These are phyloP conservation scores for Xerus rutilus DNA, from an alignment of 2,797 vertebrate species.

Conservation along the genomic window DNA sequence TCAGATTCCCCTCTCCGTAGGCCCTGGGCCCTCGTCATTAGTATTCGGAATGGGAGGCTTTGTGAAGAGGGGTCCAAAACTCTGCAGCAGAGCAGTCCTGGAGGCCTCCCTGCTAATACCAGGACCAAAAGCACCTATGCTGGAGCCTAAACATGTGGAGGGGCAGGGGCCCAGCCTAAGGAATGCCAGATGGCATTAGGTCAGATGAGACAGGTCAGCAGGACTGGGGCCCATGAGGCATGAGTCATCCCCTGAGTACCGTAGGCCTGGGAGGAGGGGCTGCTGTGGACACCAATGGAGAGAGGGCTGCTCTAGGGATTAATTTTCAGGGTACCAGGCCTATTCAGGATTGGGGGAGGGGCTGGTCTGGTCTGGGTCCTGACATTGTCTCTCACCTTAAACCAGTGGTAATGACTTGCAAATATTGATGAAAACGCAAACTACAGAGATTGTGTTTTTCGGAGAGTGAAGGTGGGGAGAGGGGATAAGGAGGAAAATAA, in stretches of 20 bases:
- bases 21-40: background rate
- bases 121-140: background rate
- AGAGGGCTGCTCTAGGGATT: background rate
- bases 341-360: background rate
- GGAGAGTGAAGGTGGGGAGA: constrained; percentile 74
- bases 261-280: background rate
- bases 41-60: background rate
- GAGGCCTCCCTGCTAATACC: background rate
- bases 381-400: constrained; percentile 93
- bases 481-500: constrained; percentile 86
- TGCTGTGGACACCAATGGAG: background rate
- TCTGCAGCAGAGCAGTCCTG: background rate
- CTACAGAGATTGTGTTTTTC: constrained; percentile 81
- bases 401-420: constrained; percentile 92
- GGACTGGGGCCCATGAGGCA: background rate
- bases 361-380: constrained; percentile 45
- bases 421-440: constrained; percentile 88
- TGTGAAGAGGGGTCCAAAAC: background rate
- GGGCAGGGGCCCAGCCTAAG: background rate
- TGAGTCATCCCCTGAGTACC: background rate
- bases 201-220: background rate
- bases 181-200: background rate
- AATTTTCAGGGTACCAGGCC: constrained; percentile 20
- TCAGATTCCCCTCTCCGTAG: background rate
- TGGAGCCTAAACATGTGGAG: background rate